Percentiles rank a stretch among this genome's conserved stretches.
Evolutionary conservation across 1,140 invertebrate species (phyloP).

Genomic region (Drosophila guanche): DNA sequence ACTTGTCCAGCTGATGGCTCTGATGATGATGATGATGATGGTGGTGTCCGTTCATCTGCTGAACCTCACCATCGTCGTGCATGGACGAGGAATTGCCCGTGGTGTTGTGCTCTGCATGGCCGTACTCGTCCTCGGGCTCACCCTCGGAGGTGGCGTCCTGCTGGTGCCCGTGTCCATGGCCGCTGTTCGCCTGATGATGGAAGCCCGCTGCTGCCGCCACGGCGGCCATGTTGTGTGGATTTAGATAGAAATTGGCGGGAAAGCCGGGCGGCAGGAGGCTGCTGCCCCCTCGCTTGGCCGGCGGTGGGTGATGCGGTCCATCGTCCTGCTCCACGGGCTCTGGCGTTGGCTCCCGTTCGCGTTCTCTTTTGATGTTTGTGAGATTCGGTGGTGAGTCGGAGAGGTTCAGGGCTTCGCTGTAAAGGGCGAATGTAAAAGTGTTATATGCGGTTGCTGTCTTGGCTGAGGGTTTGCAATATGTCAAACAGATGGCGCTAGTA

Average conservation of each 20-base stretch:
- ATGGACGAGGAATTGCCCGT: constrained; percentile 68
- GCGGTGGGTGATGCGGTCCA: constrained; percentile 83
- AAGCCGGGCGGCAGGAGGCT: constrained; percentile 69
- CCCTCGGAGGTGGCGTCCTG: constrained; percentile 68
- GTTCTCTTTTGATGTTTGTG: constrained; percentile 86
- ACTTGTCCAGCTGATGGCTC: constrained; percentile 74
- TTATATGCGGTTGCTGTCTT: constrained; percentile 27
- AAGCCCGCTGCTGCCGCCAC: constrained; percentile 73
- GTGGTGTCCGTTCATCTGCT: constrained; percentile 65
- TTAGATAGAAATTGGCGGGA: constrained; percentile 76
- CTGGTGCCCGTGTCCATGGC: constrained; percentile 42
- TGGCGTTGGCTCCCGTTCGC: constrained; percentile 84
- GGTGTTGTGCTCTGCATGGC: constrained; percentile 66
- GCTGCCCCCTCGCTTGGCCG: constrained; percentile 85
- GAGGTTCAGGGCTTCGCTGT: constrained; percentile 86
- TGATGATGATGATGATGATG: constrained; percentile 64
- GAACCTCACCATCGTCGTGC: constrained; percentile 61
- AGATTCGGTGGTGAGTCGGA: constrained; percentile 85
- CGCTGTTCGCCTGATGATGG: constrained; percentile 61
- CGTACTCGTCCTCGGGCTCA: constrained; percentile 69
- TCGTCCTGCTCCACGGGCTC: constrained; percentile 70
- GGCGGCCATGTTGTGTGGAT: constrained; percentile 82
- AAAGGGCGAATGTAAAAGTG: constrained; percentile 15
- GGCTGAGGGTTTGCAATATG: background rate
- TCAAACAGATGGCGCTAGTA: background rate